Evolutionary conservation across 2,113 vertebrate genomes (phyloP).

Genomic region (Marcusenius ussheri): DNA sequence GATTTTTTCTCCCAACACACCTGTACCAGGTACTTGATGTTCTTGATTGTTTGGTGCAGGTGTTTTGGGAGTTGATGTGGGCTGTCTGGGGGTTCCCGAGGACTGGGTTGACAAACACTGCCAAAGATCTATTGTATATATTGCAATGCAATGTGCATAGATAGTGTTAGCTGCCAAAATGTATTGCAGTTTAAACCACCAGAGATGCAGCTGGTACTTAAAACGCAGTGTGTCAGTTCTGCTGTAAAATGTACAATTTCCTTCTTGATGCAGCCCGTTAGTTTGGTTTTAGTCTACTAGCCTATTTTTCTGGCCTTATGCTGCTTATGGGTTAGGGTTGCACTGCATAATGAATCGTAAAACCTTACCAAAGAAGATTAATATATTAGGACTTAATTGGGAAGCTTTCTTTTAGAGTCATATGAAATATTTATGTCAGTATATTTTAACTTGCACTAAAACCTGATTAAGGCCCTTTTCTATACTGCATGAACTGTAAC

Average conservation of each 20-base stretch:
- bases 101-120: background rate
- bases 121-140: background rate
- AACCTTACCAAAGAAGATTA: background rate
- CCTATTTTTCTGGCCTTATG: background rate
- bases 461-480: background rate
- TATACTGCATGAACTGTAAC: background rate
- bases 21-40: background rate
- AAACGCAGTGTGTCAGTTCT: background rate
- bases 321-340: background rate
- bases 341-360: background rate
- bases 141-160: background rate
- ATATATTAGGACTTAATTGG: background rate
- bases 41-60: background rate
- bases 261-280: background rate
- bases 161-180: background rate
- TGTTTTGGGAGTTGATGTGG: background rate
- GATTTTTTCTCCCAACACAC: background rate
- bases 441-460: background rate
- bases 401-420: background rate
- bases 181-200: background rate
- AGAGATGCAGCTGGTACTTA: background rate
- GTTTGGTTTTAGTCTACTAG: background rate
- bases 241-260: background rate
- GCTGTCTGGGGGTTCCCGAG: background rate
- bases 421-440: background rate